Conservation (phyloP, 2,113 vertebrate genomes). For the Willisornis vidua region DNA sequence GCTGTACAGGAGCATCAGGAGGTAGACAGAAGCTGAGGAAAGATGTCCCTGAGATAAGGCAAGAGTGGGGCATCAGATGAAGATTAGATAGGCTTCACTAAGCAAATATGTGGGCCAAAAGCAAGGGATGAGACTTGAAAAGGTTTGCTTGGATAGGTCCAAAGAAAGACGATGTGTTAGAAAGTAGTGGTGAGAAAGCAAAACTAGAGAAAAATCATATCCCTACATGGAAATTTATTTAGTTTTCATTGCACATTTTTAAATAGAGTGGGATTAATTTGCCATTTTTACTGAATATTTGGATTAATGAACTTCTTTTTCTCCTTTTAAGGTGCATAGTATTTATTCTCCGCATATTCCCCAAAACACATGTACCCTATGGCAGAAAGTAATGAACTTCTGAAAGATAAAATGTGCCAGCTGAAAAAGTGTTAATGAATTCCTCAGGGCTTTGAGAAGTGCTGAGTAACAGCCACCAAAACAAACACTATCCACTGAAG, state of each 20-base stretch:
- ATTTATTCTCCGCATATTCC: not conserved
- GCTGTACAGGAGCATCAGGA: not conserved
- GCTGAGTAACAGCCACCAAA: not conserved
- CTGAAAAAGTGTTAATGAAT: constrained; percentile 1
- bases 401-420: not conserved
- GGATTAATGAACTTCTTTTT: not conserved
- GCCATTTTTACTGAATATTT: not conserved
- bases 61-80: not conserved
- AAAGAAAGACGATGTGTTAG: not conserved
- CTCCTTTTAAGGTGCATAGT: not conserved
- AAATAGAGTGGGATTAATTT: not conserved
- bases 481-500: not conserved
- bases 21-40: not conserved
- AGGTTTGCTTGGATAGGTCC: not conserved
- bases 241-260: not conserved
- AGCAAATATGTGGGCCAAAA: not conserved
- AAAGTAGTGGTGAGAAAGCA: not conserved
- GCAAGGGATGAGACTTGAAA: not conserved
- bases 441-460: not conserved
- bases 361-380: not conserved
- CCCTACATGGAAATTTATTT: not conserved
- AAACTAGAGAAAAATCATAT: not conserved
- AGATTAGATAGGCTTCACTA: not conserved
- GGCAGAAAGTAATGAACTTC: not conserved
- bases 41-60: not conserved